Evolutionary conservation across 2,888 invertebrate species (phyloP).

Genomic region (Oligia latruncula): DNA sequence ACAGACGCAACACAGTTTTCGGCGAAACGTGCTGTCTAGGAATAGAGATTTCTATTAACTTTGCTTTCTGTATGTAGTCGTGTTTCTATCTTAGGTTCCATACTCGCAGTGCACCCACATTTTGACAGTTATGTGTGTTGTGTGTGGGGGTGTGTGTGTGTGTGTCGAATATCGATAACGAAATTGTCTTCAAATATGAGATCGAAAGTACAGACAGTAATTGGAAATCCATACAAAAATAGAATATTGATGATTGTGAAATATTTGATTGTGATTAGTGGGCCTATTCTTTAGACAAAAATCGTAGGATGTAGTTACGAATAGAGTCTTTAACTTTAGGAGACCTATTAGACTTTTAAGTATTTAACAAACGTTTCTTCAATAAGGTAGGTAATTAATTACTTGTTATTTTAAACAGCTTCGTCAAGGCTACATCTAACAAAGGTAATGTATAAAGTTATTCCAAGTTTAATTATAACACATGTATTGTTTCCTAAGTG

Average conservation of each 20-base stretch:
- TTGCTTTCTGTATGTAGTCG: no score
- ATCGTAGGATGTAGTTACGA: no score
- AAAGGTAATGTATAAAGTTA: conserved; percentile 41
- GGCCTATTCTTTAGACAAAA: no score
- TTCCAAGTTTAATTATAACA: conserved; percentile 33
- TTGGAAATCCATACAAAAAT: not conserved
- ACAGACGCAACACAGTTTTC: no score
- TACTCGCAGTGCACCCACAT: not conserved
- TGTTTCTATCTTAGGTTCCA: no score
- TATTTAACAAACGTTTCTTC: not conserved
- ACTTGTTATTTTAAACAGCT: not conserved
- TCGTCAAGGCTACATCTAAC: not conserved
- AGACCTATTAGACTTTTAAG: no score
- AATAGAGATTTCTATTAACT: no score
- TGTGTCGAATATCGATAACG: not conserved
- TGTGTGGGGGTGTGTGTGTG: not conserved
- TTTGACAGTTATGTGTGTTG: not conserved
- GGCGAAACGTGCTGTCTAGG: no score
- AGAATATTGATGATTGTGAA: not conserved
- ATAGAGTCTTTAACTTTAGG: no score
- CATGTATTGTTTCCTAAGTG: conserved; percentile 23
- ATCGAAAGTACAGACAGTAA: not conserved
- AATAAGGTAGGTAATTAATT: not conserved
- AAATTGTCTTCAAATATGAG: no score
- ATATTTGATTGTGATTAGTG: not conserved